Base-by-base conservation (phyloP, 2,113 vertebrate genomes). In the Leucoraja erinaceus region DNA sequence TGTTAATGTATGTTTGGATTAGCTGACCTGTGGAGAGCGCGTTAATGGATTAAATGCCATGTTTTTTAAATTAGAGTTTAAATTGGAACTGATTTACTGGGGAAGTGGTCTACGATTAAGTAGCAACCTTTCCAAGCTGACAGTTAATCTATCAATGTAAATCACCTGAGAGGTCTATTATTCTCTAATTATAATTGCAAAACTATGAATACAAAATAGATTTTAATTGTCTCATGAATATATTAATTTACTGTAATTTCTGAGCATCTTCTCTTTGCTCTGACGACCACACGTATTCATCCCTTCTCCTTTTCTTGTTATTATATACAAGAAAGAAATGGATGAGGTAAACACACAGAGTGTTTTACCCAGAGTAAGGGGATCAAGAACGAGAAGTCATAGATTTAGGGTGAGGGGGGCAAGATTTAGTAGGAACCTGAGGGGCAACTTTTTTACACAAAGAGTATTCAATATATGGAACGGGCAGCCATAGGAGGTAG, bases 31-130 rank as follows among this genome's bases (percentile, higher is more conserved):
- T 22, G 33, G 20, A 72, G 31, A 72, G 22, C 47, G 31, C 18
- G 72, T 72, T 91, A 93, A 86, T 84, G 66, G 93, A 94, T 94
- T 93, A 93, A 94, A 93, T 93, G 93, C 79, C 63, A 70, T 12
- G 18, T 63, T 86, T 47, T 68, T 63, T 33, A 61, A 38, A 94
- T 86, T 92, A 93, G 68, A 93, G 88, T 93, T 90, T 93, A 94
- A 93, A 75, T 25, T 93, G 76, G 84, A 59, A 47, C 54, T 93
- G 38, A 93, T 94, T 93, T 94, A 93, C 77, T 95, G 93, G 93
- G 75, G 93, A 94, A 93, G 63, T 76, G 28, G 18, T 72, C 59
- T 33, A 90, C 93, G 92, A 94, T 94, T 93, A 94, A 93, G 94
- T 31, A 56, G 20, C 59, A 93, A 91, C 93, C 93, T 92, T 94